Evolutionary conservation across 2,888 invertebrate species (phyloP).

Genomic region (Meteorus colon): DNA sequence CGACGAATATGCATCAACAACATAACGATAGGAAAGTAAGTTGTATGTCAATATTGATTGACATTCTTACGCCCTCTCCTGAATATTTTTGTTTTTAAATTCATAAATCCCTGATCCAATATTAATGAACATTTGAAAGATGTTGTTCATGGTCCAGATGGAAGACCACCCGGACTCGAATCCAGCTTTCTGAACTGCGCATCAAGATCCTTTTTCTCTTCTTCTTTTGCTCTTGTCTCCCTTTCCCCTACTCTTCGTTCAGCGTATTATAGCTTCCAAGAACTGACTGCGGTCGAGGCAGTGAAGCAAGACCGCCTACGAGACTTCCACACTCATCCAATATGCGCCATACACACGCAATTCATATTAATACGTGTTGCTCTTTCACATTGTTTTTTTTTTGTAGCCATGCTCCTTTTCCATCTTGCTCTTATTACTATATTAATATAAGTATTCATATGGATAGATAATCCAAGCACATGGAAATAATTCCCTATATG

Average conservation of each 20-base stretch:
- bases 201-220: slow-evolving; percentile 45
- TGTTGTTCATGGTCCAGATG: slow-evolving; percentile 8
- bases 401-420: background rate
- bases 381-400: background rate
- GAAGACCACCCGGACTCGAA: slow-evolving; percentile 24
- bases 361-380: slow-evolving; percentile 2
- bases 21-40: too few species aligned
- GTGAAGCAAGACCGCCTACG: slow-evolving; percentile 46
- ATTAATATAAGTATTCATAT: too few species aligned
- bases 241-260: slow-evolving; percentile 41
- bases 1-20: too few species aligned
- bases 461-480: too few species aligned
- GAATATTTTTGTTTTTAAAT: too few species aligned
- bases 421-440: too few species aligned
- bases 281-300: slow-evolving; percentile 54
- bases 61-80: too few species aligned
- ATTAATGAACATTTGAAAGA: slow-evolving; percentile 11
- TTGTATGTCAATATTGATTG: too few species aligned
- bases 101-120: background rate
- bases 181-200: slow-evolving; percentile 47
- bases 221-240: slow-evolving; percentile 38
- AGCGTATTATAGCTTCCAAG: slow-evolving; percentile 60
- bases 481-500: too few species aligned
- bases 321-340: slow-evolving; percentile 22
- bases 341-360: slow-evolving; percentile 19